Conservation (phyloP, 2,888 invertebrate species). For the Halictus ligatus region DNA sequence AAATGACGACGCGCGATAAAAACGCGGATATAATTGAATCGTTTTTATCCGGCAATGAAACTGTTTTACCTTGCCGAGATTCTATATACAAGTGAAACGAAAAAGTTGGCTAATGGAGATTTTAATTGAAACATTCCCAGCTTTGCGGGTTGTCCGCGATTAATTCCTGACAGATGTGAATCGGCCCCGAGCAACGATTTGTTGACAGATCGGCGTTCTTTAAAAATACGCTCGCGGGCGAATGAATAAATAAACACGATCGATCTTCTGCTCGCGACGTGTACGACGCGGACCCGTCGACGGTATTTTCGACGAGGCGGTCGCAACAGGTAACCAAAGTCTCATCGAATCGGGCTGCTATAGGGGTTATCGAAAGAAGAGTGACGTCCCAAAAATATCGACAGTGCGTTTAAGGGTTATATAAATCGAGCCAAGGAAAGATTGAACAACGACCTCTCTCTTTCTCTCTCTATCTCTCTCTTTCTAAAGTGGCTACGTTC, state of each 20-base stretch:
- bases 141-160: not conserved
- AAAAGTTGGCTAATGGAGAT: not conserved
- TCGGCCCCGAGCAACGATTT: not conserved
- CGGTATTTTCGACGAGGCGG: not conserved
- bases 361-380: conserved; percentile 3
- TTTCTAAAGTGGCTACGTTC: conserved; percentile 11
- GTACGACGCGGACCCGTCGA: not conserved
- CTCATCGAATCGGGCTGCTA: not conserved
- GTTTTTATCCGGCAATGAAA: not conserved
- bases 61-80: not conserved
- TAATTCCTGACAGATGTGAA: not conserved
- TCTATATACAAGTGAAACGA: not conserved
- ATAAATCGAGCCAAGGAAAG: conserved; percentile 40
- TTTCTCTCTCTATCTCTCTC: not conserved
- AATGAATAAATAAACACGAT: not conserved
- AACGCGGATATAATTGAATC: not conserved
- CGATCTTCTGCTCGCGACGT: not conserved
- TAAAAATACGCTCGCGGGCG: not conserved
- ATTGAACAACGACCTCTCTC: conserved; percentile 1
- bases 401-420: conserved; percentile 29
- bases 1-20: not conserved
- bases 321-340: conserved; percentile 12
- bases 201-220: not conserved
- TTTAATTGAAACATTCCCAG: not conserved
- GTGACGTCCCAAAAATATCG: conserved; percentile 37